Evolutionary conservation across 2,113 vertebrate genomes (phyloP), one percentile per base, ranked within the genome.

Genomic region (Podarcis cretensis): DNA sequence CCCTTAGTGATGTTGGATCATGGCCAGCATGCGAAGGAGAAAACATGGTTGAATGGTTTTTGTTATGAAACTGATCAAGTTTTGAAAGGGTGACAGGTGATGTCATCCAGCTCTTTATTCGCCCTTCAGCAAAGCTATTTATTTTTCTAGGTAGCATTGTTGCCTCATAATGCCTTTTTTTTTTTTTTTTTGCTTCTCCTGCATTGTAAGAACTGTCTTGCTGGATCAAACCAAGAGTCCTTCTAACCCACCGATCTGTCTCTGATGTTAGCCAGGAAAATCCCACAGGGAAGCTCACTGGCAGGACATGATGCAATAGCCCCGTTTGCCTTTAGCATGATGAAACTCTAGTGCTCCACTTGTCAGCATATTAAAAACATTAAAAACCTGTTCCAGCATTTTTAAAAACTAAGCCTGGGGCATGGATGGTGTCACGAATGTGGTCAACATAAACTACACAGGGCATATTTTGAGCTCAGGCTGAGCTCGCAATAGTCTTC

Each of bases 91-190:
- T 37, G 20, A 77, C 43, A 48, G 43, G 43, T 48, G 43, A 48
- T 48, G 43, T 48, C 43, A 48, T 48, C 43, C 43, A 9, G 43
- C 8, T 48, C 43, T 48, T 48, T 48, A 48, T 48, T 48, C 43
- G 9, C 43, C 40, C 18, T 75, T 25, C 0, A 59, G 8, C 27
- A 0, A 0, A 71, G 21, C 13, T 63, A 40, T 21, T 68, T 0
- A 1, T 59, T 0, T 2, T 2, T 43, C 59, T 65, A 20, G 68
- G 43, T 43, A 63, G 13, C 6, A 23, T 27, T 16, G 76, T 48
- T 79, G 10, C 1, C 23, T 75, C 1, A 0, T 25, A 71, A 80
- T 25, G 9, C 0, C 0, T 0, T 74, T 2, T 37, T 37, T 37
- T 37, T 37, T 4, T 37, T 37, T 37, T 37, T 37, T 37, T 37